phyloP scores from a whole-genome alignment of 2,888 invertebrate genomes.

The Zygaena filipendulae region DNA sequence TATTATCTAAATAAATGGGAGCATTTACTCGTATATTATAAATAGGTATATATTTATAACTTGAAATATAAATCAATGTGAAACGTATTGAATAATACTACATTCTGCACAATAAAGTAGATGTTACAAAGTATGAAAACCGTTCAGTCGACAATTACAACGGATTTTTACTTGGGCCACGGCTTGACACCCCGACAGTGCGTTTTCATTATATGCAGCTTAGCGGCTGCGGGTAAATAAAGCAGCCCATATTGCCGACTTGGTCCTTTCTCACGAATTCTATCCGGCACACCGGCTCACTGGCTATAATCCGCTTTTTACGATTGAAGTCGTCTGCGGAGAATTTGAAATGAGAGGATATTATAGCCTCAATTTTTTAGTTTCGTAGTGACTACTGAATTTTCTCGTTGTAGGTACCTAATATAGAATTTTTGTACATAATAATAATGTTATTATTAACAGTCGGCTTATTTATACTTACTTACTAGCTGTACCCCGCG shows the following conservation, averaged over 20 bases:
- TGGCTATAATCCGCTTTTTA: constrained; percentile 65
- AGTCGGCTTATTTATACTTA: too few species aligned
- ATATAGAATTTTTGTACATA: too few species aligned
- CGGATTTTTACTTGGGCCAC: constrained; percentile 45
- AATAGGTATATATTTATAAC: too few species aligned
- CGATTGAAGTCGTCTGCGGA: constrained; percentile 58
- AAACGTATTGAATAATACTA: constrained; percentile 1
- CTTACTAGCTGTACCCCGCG: too few species aligned
- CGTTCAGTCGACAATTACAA: constrained; percentile 16
- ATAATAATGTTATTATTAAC: too few species aligned
- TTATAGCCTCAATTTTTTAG: constrained; percentile 56
- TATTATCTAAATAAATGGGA: too few species aligned
- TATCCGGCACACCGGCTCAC: constrained; percentile 45
- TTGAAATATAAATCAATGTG: too few species aligned
- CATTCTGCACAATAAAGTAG: background rate
- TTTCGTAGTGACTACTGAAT: too few species aligned
- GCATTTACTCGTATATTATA: too few species aligned
- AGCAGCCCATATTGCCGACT: constrained; percentile 59
- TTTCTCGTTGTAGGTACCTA: too few species aligned
- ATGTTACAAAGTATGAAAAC: constrained; percentile 41
- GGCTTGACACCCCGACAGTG: constrained; percentile 58
- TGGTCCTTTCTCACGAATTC: constrained; percentile 57
- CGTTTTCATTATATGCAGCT: constrained; percentile 70
- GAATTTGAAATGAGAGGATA: constrained; percentile 65
- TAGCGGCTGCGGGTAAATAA: constrained; percentile 62